Evolutionary conservation across 1,140 invertebrate genomes (phyloP).

Genomic region (Choristoneura fumiferana): DNA sequence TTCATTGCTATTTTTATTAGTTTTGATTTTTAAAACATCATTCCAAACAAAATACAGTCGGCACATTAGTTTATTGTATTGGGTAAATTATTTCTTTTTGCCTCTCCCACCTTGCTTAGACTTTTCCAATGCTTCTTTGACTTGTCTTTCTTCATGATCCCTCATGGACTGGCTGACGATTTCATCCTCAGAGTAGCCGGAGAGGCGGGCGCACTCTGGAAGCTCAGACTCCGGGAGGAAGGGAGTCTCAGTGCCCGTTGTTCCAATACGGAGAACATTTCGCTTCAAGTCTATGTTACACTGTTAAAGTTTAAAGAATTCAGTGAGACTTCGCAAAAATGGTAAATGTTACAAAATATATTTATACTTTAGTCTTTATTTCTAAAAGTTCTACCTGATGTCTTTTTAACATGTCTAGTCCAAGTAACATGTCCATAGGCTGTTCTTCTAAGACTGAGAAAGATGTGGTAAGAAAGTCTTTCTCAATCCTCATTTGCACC

Average conservation of each 20-base stretch:
- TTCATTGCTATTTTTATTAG: conserved; percentile 22
- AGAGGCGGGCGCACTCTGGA: conserved; percentile 80
- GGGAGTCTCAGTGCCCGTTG: conserved; percentile 93
- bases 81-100: conserved; percentile 48
- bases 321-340: neutral
- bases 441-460: conserved; percentile 99
- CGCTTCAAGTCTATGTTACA: conserved; percentile 96
- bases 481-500: conserved; percentile 97
- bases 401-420: conserved; percentile 97
- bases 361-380: too few species aligned
- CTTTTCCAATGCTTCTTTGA: conserved; percentile 75
- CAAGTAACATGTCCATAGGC: conserved; percentile 98
- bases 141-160: conserved; percentile 59
- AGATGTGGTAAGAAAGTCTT: conserved; percentile 95
- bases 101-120: conserved; percentile 73
- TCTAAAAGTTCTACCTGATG: conserved; percentile 85
- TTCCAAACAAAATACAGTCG: neutral
- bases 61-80: neutral
- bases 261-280: conserved; percentile 95
- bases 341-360: neutral
- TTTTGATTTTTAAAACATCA: conserved; percentile 9
- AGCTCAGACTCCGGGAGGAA: conserved; percentile 94
- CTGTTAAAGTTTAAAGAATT: conserved; percentile 62
- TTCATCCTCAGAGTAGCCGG: conserved; percentile 81
- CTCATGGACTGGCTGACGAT: conserved; percentile 59